Evolutionary conservation across 2,797 vertebrate species (phyloP).

Genomic region (Alcedo atthis): DNA sequence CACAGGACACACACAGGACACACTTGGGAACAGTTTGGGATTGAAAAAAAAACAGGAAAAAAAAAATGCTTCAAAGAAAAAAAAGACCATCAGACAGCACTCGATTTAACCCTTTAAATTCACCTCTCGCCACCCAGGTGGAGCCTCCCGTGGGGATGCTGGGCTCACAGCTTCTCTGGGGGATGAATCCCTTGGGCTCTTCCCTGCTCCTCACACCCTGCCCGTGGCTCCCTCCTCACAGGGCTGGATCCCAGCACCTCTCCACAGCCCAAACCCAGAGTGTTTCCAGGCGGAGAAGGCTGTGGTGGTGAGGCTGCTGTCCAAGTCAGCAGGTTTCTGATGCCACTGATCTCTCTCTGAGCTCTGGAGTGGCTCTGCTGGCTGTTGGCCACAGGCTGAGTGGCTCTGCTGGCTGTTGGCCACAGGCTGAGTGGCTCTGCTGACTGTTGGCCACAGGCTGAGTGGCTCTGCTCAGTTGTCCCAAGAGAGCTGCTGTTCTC

Average conservation of each 20-base stretch:
- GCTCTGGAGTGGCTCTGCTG: not conserved
- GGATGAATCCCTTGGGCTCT: too few species aligned
- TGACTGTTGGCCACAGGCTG: too few species aligned
- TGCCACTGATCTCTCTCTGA: not conserved
- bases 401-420: not conserved
- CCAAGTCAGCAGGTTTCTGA: not conserved
- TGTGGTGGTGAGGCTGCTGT: too few species aligned
- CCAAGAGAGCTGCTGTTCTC: not conserved
- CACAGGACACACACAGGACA: slow-evolving; percentile 62
- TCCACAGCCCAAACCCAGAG: too few species aligned
- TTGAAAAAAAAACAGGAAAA: not conserved
- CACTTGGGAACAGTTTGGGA: slow-evolving; percentile 35
- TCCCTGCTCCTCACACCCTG: too few species aligned
- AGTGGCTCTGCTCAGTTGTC: not conserved
- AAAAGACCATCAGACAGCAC: slow-evolving; percentile 29
- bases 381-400: not conserved
- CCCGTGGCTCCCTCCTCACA: too few species aligned
- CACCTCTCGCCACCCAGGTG: too few species aligned
- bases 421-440: not conserved
- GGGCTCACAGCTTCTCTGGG: too few species aligned
- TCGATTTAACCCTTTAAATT: too few species aligned
- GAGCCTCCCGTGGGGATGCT: too few species aligned
- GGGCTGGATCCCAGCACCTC: too few species aligned
- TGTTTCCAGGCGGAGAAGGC: too few species aligned
- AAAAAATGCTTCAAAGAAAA: slow-evolving; percentile 25